Conservation (phyloP, 2,797 vertebrate species). For the Pseudocheirus occidentalis region DNA sequence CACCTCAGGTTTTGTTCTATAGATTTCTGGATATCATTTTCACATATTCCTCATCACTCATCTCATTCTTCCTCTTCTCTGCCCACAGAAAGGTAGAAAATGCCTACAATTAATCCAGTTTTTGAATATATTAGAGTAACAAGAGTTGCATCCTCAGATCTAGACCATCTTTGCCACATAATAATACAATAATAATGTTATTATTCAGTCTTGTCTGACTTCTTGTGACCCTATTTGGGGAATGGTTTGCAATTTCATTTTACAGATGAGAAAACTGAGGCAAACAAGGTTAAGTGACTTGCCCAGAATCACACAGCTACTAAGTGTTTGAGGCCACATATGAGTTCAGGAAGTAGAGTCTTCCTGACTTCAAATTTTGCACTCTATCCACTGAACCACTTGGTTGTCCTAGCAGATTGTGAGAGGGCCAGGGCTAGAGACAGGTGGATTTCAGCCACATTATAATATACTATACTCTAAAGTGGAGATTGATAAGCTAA, state of each 20-base stretch:
- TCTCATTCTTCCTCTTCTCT: neutral
- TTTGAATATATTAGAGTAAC: conserved; percentile 6
- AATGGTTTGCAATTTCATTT: neutral
- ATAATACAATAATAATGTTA: neutral
- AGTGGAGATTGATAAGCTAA: neutral
- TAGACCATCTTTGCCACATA: conserved; percentile 21
- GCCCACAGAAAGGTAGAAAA: neutral
- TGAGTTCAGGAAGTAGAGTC: neutral
- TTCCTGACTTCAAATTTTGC: neutral
- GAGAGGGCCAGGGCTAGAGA: neutral
- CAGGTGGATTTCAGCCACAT: neutral
- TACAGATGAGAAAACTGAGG: neutral
- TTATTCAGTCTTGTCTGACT: neutral
- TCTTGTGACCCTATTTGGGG: neutral
- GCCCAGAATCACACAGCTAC: neutral
- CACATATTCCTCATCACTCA: neutral
- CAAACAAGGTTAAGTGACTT: neutral
- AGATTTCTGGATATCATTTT: conserved; percentile 28
- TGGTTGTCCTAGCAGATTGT: neutral
- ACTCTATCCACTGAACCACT: neutral
- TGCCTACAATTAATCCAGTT: neutral
- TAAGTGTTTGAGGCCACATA: neutral
- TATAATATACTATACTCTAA: neutral
- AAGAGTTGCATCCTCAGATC: neutral
- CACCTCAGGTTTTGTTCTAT: conserved; percentile 25